A percentile compares a stretch with the other conserved stretches of the same genome.
Evolutionary conservation across 1,140 invertebrate species (phyloP).

Genomic region (Cotesia typhae): DNA sequence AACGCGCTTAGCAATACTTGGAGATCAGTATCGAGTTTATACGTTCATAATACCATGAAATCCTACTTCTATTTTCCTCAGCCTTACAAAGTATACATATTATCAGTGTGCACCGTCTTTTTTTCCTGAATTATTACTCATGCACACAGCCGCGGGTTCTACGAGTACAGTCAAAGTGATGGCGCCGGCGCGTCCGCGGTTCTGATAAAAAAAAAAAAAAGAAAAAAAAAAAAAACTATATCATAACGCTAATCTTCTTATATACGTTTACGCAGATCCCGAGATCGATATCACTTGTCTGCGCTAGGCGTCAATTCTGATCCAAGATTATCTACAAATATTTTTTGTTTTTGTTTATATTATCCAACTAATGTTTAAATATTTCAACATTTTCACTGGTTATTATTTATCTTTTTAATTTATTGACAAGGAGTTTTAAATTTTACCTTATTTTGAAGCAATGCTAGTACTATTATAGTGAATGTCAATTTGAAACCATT

Average conservation of each 20-base stretch:
- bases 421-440: neutral
- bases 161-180: neutral
- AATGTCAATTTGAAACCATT: no score
- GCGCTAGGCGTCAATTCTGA: neutral
- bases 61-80: no score
- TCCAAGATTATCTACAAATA: no score
- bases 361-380: no score
- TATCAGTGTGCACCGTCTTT: slow-evolving; percentile 27
- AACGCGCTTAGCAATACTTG: no score
- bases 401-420: no score
- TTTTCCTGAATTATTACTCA: slow-evolving; percentile 40
- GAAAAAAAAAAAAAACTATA: neutral
- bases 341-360: no score
- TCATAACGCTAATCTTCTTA: slow-evolving; percentile 29
- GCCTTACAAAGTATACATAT: no score
- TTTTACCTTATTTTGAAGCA: neutral
- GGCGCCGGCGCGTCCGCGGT: slow-evolving; percentile 38
- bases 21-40: no score
- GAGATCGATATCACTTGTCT: slow-evolving; percentile 30
- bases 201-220: neutral
- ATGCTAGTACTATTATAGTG: neutral
- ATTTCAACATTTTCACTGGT: no score
- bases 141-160: slow-evolving; percentile 9
- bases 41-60: no score
- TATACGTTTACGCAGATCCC: slow-evolving; percentile 37